Evolutionary conservation across 2,113 vertebrate genomes (phyloP).

Genomic region (Etia nguti): DNA sequence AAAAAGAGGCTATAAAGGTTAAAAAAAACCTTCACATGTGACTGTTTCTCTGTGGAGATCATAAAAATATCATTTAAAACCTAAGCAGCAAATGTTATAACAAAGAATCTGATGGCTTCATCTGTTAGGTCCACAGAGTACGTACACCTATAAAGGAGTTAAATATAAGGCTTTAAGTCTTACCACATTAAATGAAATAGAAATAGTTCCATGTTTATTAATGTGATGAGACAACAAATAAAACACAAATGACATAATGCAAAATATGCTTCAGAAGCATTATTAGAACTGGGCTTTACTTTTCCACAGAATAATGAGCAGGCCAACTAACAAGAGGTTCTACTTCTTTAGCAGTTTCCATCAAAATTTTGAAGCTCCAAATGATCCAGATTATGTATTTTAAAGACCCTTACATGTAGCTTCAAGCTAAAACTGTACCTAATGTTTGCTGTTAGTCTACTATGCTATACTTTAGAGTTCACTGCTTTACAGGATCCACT

Average conservation of each 20-base stretch:
- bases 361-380: no score
- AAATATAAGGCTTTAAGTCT: rapidly evolving
- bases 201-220: rapidly evolving
- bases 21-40: neutral
- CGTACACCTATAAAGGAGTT: rapidly evolving
- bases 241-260: rapidly evolving
- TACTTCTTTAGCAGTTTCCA: neutral
- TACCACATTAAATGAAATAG: rapidly evolving
- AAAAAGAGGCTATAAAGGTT: neutral
- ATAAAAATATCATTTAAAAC: neutral
- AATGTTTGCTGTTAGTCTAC: neutral
- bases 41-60: neutral
- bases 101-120: neutral
- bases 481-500: conserved; percentile 81
- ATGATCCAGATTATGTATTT: rapidly evolving
- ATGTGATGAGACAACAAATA: neutral
- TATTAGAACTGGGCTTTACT: neutral
- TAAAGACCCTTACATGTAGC: rapidly evolving
- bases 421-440: rapidly evolving
- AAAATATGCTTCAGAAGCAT: neutral
- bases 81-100: neutral
- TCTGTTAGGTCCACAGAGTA: neutral
- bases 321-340: rapidly evolving
- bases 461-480: neutral
- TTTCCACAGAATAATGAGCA: neutral